phyloP scores from a whole-genome alignment of 2,888 invertebrate genomes.

The Beris morrisii region DNA sequence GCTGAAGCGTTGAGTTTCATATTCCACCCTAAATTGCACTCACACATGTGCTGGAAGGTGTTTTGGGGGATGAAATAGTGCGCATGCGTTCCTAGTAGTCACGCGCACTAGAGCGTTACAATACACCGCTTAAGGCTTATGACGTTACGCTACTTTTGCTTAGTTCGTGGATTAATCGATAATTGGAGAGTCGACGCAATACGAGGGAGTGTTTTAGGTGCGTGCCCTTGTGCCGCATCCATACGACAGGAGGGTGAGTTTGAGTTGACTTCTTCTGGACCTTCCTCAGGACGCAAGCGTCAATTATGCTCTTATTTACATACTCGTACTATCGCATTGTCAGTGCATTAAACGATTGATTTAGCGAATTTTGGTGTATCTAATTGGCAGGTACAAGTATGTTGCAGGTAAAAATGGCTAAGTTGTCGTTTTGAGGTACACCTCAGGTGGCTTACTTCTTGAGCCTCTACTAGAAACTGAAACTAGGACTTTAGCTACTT shows the following conservation, averaged over 20 bases:
- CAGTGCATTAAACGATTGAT: too few species aligned
- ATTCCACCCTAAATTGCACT: neutral
- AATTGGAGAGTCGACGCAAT: conserved; percentile 17
- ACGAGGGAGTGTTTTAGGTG: conserved; percentile 10
- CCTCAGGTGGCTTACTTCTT: too few species aligned
- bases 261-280: neutral
- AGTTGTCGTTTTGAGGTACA: too few species aligned
- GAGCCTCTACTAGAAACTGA: too few species aligned
- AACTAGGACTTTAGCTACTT: too few species aligned
- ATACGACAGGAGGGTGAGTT: neutral
- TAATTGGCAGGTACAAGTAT: too few species aligned
- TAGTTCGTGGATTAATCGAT: conserved; percentile 19
- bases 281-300: conserved; percentile 1
- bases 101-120: neutral
- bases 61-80: conserved; percentile 17
- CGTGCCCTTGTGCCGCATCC: neutral
- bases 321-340: too few species aligned
- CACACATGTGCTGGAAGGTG: neutral
- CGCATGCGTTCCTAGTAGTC: conserved; percentile 13
- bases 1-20: conserved; percentile 6
- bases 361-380: too few species aligned
- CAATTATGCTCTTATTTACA: conserved; percentile 6
- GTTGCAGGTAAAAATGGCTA: too few species aligned
- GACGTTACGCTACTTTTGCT: conserved; percentile 15
- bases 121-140: conserved; percentile 13